phyloP scores from a whole-genome alignment of 1,140 invertebrate genomes.

The Scylla paramamosain region DNA sequence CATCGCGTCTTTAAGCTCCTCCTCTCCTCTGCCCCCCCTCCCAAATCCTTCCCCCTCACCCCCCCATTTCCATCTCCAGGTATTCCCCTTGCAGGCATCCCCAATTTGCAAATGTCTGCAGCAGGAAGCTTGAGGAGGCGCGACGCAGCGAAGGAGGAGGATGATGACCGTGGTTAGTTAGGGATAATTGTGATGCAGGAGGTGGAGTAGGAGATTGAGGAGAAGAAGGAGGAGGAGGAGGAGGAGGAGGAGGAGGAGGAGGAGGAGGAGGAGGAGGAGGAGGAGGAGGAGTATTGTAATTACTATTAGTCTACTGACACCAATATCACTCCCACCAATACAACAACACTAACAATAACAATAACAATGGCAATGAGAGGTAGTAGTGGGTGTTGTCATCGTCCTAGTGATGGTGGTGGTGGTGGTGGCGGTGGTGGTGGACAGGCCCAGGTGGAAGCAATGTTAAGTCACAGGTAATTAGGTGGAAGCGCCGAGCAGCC shows the following conservation, averaged over 20 bases:
- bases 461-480: too few species aligned
- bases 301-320: neutral
- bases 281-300: neutral
- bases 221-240: neutral
- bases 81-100: neutral
- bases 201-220: neutral
- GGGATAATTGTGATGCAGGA: neutral
- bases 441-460: too few species aligned
- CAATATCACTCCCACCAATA: neutral
- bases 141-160: neutral
- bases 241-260: neutral
- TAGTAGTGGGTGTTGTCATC: too few species aligned
- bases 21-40: neutral
- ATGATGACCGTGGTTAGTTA: too few species aligned
- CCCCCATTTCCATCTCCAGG: neutral
- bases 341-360: neutral
- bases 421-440: too few species aligned
- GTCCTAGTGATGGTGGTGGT: too few species aligned
- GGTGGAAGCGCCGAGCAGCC: too few species aligned
- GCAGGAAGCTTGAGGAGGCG: neutral
- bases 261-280: neutral
- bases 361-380: too few species aligned
- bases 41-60: neutral
- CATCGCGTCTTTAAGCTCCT: neutral
- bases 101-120: slow-evolving; percentile 28